Evolutionary conservation across 1,140 invertebrate species (phyloP).

Genomic region (Helicoverpa armigera): DNA sequence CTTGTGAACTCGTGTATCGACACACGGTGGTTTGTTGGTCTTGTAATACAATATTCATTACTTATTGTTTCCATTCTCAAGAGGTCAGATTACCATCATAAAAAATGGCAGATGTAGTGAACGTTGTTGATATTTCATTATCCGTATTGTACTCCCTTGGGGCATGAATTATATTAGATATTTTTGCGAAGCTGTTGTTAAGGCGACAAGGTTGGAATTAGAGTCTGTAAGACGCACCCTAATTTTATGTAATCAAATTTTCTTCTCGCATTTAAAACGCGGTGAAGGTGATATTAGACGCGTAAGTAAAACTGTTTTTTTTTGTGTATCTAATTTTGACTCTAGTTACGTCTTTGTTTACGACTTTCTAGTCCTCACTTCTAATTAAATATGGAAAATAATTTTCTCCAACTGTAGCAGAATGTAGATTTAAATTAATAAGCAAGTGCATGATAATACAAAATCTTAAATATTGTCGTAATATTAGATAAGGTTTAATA

Average conservation of each 20-base stretch:
- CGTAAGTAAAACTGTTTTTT: constrained; percentile 27
- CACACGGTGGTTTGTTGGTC: background rate
- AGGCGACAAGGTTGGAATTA: constrained; percentile 68
- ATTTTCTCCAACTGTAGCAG: background rate
- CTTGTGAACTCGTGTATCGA: background rate
- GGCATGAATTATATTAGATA: constrained; percentile 68
- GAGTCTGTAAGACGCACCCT: constrained; percentile 61
- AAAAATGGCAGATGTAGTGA: constrained; percentile 59
- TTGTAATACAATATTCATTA: constrained; percentile 33
- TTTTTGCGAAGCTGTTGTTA: constrained; percentile 64
- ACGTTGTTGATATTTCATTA: constrained; percentile 76
- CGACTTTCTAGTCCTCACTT: background rate
- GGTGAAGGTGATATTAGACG: constrained; percentile 36
- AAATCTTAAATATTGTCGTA: too few species aligned
- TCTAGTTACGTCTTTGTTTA: constrained; percentile 9
- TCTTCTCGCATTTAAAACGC: constrained; percentile 51
- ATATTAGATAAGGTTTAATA: too few species aligned
- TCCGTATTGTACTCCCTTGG: constrained; percentile 62
- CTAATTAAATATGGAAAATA: background rate
- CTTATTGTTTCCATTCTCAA: constrained; percentile 48
- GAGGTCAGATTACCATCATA: constrained; percentile 49
- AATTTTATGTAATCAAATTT: constrained; percentile 73
- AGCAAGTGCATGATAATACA: background rate
- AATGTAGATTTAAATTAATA: background rate
- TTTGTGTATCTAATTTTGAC: constrained; percentile 9